These are phyloP conservation scores for Gryllus longicercus DNA, from an alignment of 2,888 invertebrate genomes.

Conservation along the genomic window DNA sequence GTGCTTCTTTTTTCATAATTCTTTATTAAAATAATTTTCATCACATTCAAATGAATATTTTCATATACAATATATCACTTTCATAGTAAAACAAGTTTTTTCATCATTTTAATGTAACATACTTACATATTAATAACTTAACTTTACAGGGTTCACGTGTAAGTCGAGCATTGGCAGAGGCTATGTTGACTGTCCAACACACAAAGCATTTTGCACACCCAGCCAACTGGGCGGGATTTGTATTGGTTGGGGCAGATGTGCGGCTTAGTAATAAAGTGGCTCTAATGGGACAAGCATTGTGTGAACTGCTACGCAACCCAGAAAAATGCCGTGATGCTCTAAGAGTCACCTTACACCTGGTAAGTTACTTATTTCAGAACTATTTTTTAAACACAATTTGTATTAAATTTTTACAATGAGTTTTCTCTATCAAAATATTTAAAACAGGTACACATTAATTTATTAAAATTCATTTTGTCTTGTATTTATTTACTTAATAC, in stretches of 20 bases:
- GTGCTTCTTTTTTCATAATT: too few relatives aligned
- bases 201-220: conserved; percentile 93
- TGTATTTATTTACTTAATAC: not conserved
- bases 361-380: conserved; percentile 43
- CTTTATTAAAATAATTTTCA: too few relatives aligned
- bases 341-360: conserved; percentile 87
- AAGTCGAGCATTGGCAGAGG: conserved; percentile 79
- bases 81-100: too few relatives aligned
- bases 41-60: too few relatives aligned
- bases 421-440: not conserved
- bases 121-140: too few relatives aligned
- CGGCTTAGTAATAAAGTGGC: conserved; percentile 95
- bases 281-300: conserved; percentile 88
- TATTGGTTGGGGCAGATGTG: conserved; percentile 83
- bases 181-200: conserved; percentile 92
- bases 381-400: not conserved
- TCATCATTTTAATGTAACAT: not conserved
- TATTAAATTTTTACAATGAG: not conserved
- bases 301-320: conserved; percentile 81
- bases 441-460: not conserved
- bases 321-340: conserved; percentile 90
- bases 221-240: conserved; percentile 92
- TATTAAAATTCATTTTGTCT: not conserved
- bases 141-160: conserved; percentile 46
- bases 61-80: too few relatives aligned